Conservation (phyloP, 2,797 vertebrate genomes). For the Anguilla marmorata region DNA sequence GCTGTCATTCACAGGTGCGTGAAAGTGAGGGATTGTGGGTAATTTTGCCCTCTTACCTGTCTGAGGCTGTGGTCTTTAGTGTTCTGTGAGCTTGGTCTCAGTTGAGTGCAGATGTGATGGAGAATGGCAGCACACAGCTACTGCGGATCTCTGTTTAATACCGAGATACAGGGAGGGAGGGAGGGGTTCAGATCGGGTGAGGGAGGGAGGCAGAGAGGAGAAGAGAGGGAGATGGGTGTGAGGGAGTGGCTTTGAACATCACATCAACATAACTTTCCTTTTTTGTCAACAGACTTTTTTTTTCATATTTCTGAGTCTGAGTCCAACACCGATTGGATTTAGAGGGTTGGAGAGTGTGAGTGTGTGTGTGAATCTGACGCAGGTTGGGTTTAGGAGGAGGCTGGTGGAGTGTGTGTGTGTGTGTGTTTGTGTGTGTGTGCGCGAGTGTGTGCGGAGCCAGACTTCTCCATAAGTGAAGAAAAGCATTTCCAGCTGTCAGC, state of each 20-base stretch:
- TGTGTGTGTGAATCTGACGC: not conserved
- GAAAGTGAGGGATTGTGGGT: not conserved
- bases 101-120: not conserved
- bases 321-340: too few species aligned
- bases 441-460: not conserved
- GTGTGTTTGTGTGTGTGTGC: not conserved
- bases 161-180: constrained; percentile 10
- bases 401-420: not conserved
- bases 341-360: not conserved
- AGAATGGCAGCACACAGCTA: constrained; percentile 10
- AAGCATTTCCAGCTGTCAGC: not conserved
- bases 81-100: not conserved
- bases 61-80: constrained; percentile 13
- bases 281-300: not conserved
- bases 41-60: constrained; percentile 24
- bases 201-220: not conserved
- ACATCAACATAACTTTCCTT: constrained; percentile 27
- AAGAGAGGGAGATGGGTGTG: constrained; percentile 23
- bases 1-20: not conserved
- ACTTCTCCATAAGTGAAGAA: not conserved
- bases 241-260: constrained; percentile 28
- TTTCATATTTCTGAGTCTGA: not conserved
- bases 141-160: not conserved
- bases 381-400: not conserved
- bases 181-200: constrained; percentile 29